phyloP scores from a whole-genome alignment of 2,113 vertebrate genomes.

The Aptenodytes forsteri region DNA sequence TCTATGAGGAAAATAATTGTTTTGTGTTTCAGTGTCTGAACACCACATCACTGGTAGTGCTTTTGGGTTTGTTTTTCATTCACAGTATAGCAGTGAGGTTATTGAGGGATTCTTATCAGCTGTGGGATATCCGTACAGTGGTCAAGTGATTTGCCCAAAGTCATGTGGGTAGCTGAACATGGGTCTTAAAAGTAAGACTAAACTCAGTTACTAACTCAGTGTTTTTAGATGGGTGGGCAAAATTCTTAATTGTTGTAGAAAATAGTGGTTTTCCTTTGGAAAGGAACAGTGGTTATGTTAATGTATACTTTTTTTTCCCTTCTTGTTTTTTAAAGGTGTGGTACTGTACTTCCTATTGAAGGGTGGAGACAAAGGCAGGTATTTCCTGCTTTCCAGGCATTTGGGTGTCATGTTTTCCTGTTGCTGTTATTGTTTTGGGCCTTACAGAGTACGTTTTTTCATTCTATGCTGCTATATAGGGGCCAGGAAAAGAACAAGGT shows the following conservation, averaged over 20 bases:
- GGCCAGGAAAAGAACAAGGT: not conserved
- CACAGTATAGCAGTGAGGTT: not conserved
- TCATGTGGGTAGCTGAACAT: not conserved
- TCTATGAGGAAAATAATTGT: not conserved
- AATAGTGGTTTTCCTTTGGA: not conserved
- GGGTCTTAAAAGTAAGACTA: not conserved
- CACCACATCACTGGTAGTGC: not conserved
- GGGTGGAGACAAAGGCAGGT: not conserved
- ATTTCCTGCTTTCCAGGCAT: slow-evolving; percentile 8
- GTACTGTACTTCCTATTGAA: not conserved
- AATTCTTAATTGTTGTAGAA: not conserved
- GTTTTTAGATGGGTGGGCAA: not conserved
- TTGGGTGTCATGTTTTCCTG: not conserved
- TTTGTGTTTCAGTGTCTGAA: not conserved
- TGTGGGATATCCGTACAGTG: not conserved
- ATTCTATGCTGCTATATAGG: not conserved
- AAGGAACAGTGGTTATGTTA: not conserved
- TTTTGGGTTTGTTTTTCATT: not conserved
- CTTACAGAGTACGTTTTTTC: not conserved
- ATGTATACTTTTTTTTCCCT: not conserved
- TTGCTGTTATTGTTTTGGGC: not conserved
- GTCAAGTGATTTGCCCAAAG: not conserved
- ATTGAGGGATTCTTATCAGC: not conserved
- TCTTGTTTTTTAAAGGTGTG: slow-evolving; percentile 8
- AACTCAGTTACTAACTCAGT: not conserved